A percentile compares a stretch with the other conserved stretches of the same genome.
Conservation (phyloP, 2,113 vertebrate species). For the Bambusicola thoracicus region DNA sequence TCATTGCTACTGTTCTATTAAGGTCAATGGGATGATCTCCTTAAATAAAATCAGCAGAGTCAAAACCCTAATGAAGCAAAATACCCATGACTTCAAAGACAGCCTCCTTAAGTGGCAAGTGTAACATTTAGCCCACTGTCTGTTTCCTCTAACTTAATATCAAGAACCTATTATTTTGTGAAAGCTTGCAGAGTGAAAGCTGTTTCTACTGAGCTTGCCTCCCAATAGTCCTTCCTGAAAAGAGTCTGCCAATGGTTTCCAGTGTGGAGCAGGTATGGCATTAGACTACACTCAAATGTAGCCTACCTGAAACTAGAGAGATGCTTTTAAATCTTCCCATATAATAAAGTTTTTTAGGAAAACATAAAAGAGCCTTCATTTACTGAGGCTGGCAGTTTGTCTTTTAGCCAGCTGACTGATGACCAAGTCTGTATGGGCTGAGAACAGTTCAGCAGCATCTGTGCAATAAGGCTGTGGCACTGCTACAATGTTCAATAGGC, state of each 20-base stretch:
- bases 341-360: background rate
- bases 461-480: background rate
- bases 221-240: background rate
- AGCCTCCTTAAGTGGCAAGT: background rate
- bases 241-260: background rate
- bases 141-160: background rate
- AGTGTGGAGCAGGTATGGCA: fast-evolving
- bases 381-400: background rate
- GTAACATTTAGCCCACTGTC: background rate
- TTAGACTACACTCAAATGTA: background rate
- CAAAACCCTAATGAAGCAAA: background rate
- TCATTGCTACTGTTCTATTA: background rate
- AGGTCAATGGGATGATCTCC: background rate
- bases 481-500: background rate
- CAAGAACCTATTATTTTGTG: background rate
- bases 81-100: background rate
- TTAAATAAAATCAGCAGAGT: background rate
- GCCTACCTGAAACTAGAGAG: background rate
- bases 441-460: background rate
- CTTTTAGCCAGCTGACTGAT: background rate
- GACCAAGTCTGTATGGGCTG: background rate
- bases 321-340: background rate
- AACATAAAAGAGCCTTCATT: background rate
- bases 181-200: background rate
- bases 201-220: background rate